Percentiles rank a stretch among this genome's conserved stretches.
Evolutionary conservation across 2,113 vertebrate species (phyloP).

Genomic region (Proterorhinus semilunaris): DNA sequence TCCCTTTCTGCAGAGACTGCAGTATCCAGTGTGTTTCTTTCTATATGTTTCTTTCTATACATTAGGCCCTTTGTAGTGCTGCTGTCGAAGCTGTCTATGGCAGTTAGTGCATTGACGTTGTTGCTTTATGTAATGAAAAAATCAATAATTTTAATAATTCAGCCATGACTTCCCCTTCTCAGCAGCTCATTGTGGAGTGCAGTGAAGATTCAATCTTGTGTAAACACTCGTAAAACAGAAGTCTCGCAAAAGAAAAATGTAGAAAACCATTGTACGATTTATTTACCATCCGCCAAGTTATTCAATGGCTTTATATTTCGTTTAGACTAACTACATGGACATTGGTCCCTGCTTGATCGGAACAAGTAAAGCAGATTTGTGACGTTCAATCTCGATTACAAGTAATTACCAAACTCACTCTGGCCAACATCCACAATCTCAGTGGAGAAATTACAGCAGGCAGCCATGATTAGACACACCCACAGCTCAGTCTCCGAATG

Average conservation of each 20-base stretch:
- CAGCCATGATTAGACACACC: slow-evolving; percentile 24
- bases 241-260: no score
- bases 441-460: slow-evolving; percentile 6
- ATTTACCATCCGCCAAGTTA: no score
- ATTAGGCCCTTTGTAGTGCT: background rate
- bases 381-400: no score
- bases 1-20: background rate
- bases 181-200: no score
- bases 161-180: no score
- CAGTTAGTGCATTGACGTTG: background rate
- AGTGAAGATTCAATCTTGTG: no score
- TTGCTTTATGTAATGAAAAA: background rate
- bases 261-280: no score
- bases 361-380: no score
- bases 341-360: no score
- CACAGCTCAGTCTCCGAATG: slow-evolving; percentile 15
- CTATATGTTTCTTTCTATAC: background rate
- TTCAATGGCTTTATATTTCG: no score
- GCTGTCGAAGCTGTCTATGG: background rate
- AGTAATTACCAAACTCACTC: background rate
- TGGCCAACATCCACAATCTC: background rate
- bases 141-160: background rate
- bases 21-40: background rate
- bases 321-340: no score
- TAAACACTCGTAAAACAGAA: no score